phyloP scores from a whole-genome alignment of 2,888 invertebrate genomes.

The Agrochola circellaris region DNA sequence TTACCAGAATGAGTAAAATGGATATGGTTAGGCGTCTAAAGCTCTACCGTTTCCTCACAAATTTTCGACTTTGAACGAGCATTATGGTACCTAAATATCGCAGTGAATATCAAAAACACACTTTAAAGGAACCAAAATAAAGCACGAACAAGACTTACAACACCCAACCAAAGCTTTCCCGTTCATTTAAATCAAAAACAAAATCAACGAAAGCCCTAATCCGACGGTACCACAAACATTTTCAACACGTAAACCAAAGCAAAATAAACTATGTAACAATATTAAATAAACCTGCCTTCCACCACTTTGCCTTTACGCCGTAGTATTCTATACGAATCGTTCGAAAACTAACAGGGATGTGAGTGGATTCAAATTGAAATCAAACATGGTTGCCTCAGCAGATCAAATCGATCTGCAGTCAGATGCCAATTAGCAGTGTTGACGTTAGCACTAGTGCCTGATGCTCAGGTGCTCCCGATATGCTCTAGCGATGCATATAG shows the following conservation, averaged over 20 bases:
- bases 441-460: constrained; percentile 62
- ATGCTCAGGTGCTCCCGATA: constrained; percentile 61
- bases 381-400: constrained; percentile 68
- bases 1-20: not conserved
- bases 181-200: constrained; percentile 20
- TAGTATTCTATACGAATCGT: constrained; percentile 33
- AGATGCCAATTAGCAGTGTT: constrained; percentile 77
- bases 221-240: constrained; percentile 30
- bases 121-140: not conserved
- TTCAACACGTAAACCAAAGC: constrained; percentile 28
- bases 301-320: constrained; percentile 34
- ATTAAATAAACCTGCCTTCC: constrained; percentile 35
- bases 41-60: not conserved
- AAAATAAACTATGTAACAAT: constrained; percentile 34
- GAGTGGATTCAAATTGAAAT: constrained; percentile 71
- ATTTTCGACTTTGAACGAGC: not conserved
- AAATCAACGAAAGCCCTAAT: constrained; percentile 26
- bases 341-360: constrained; percentile 53
- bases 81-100: not conserved
- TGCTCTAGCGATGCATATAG: constrained; percentile 56
- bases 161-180: not conserved
- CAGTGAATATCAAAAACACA: not conserved
- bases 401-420: constrained; percentile 68
- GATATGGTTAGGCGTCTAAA: not conserved
- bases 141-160: not conserved